These are phyloP conservation scores for Pygmarrhopalites habei DNA, from an alignment of 1,140 invertebrate genomes.

Conservation along the genomic window DNA sequence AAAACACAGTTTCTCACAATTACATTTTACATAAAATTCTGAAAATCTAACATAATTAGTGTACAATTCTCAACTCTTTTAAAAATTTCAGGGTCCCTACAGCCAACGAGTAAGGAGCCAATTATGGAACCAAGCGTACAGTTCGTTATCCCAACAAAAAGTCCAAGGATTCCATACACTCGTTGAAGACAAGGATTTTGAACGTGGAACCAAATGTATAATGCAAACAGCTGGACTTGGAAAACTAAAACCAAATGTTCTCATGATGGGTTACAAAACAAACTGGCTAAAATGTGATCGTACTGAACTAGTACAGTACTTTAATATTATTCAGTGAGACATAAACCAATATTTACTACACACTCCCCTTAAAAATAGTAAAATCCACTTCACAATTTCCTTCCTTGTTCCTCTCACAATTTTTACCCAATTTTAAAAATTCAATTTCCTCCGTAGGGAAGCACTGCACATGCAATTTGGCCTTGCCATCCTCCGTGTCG, in stretches of 20 bases:
- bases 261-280: conserved; percentile 61
- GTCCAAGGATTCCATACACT: conserved; percentile 50
- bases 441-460: no score
- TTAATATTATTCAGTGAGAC: conserved; percentile 47
- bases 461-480: conserved; percentile 87
- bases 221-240: conserved; percentile 77
- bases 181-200: conserved; percentile 45
- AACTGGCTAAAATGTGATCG: conserved; percentile 43
- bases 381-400: no score
- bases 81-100: no score
- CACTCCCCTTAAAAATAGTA: no score
- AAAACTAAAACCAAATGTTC: conserved; percentile 80
- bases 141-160: conserved; percentile 46
- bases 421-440: no score
- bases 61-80: not conserved
- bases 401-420: no score
- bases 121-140: conserved; percentile 46
- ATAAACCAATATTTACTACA: no score
- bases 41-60: no score
- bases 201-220: conserved; percentile 57
- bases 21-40: no score
- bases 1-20: no score
- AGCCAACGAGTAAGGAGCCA: conserved; percentile 49
- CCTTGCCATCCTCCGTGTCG: conserved; percentile 74
- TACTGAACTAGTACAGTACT: conserved; percentile 46